phyloP scores from a whole-genome alignment of 2,797 vertebrate species.

The Microctenopoma lineatum region DNA sequence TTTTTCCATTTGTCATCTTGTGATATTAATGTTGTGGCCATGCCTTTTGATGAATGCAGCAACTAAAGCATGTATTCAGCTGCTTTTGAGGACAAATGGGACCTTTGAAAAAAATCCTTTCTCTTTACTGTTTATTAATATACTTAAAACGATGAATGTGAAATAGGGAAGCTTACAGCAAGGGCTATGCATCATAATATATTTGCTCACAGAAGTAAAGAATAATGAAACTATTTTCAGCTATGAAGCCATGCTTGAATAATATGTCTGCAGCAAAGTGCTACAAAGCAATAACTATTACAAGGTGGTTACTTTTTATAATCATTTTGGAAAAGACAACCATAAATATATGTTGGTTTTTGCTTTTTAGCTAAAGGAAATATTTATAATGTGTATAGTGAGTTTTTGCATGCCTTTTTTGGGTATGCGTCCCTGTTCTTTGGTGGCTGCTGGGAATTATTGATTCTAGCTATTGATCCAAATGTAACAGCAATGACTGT shows the following conservation, averaged over 20 bases:
- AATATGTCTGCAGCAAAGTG: conserved; percentile 84
- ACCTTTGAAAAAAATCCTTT: conserved; percentile 81
- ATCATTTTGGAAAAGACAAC: conserved; percentile 80
- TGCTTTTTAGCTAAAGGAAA: conserved; percentile 51
- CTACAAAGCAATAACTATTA: conserved; percentile 85
- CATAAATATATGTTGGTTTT: conserved; percentile 78
- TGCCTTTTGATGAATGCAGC: conserved; percentile 83
- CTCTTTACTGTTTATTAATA: conserved; percentile 87
- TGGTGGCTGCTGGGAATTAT: conserved; percentile 23
- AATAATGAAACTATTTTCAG: conserved; percentile 85
- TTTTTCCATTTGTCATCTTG: conserved; percentile 69
- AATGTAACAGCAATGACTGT: conserved; percentile 28
- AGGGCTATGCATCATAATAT: conserved; percentile 80
- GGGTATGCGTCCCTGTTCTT: conserved; percentile 15
- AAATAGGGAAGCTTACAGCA: conserved; percentile 65
- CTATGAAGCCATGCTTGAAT: conserved; percentile 81
- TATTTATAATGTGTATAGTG: conserved; percentile 44
- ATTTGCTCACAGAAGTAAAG: conserved; percentile 81
- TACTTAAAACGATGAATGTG: conserved; percentile 87
- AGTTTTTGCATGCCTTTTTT: conserved; percentile 36
- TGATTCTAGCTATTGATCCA: conserved; percentile 38
- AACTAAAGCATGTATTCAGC: conserved; percentile 82
- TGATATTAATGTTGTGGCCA: conserved; percentile 73
- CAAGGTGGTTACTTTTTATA: conserved; percentile 84
- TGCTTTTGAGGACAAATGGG: conserved; percentile 85